Conservation (phyloP, 2,113 vertebrate genomes). For the Hoplias malabaricus region DNA sequence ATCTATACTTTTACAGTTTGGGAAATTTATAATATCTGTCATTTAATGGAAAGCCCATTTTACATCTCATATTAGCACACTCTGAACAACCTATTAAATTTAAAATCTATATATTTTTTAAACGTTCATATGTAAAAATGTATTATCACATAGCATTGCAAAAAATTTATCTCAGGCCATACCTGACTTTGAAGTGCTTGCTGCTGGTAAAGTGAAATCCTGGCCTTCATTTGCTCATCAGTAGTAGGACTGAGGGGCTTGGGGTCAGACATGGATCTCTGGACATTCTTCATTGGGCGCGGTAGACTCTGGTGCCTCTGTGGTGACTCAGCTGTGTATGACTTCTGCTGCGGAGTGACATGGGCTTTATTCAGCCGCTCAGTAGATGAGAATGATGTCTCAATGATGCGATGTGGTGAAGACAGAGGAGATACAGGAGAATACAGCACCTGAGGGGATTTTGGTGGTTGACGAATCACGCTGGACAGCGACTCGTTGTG, state of each 20-base stretch:
- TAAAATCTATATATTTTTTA: conserved; percentile 50
- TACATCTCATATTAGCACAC: too few species aligned
- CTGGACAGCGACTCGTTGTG: conserved; percentile 89
- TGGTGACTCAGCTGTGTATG: conserved; percentile 83
- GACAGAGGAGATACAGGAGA: conserved; percentile 94
- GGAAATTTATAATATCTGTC: too few species aligned
- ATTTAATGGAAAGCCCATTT: too few species aligned
- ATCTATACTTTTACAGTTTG: too few species aligned
- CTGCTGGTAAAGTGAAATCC: conserved; percentile 92
- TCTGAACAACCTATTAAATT: too few species aligned
- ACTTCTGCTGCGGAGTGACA: conserved; percentile 94
- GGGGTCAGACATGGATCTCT: conserved; percentile 95
- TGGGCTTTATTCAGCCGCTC: conserved; percentile 96
- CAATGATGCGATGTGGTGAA: conserved; percentile 90
- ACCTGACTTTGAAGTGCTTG: conserved; percentile 92
- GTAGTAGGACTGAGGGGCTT: conserved; percentile 95
- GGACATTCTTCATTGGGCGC: conserved; percentile 93
- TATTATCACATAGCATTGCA: background rate
- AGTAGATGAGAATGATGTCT: conserved; percentile 86
- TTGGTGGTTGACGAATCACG: conserved; percentile 88
- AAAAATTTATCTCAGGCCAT: conserved; percentile 49
- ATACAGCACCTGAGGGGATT: conserved; percentile 95
- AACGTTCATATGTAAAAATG: background rate
- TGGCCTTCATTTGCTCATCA: conserved; percentile 90
- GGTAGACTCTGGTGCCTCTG: conserved; percentile 91